Base-by-base conservation (phyloP, 1,140 invertebrate species). In the Cotesia typhae region DNA sequence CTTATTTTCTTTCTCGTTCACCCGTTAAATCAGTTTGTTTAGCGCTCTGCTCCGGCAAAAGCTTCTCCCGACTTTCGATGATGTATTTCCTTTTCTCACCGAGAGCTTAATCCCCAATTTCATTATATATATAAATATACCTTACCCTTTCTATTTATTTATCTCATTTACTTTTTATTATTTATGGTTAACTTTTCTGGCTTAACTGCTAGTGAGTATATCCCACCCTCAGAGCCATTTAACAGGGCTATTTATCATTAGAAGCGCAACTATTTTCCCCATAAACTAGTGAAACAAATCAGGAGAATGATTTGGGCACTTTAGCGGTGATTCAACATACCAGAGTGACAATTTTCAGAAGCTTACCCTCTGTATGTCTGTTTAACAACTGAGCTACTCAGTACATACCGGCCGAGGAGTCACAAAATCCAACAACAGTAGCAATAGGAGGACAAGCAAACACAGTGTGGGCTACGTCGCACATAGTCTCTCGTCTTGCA, bases 251-350 rank as follows among this genome's bases (percentile, higher is more conserved):
- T 66, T 71, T 65, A 57, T 41, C n/a, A 5, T 17, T 10, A 65
- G 4, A 38, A n/a, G 63, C 41, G 20, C 1, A 65, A 2, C 10
- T n/a, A 14, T 35, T 28, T 67, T 53, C n/a, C 35, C 5, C 14
- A 6, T 17, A 53, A 6, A 67, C 47, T 67, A 37, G 38, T 67
- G 57, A 72, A 47, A 72, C 65, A 72, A 72, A 68, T 72, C 53
- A 41, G 47, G 10, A 60, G 53, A 47, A 72, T 67, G 7, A 57
- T 68, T 55, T 67, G 70, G 64, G 63, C 52, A 72, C 64, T 72
- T 67, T 72, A 20, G 36, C 63, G 64, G 63, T 65, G 64, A 67
- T 67, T 72, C 67, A 72, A 63, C 71, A 72, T 67, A 67, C 57
- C 12, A 55, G 20, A 60, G 28, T 67, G 38, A 12, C 64, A 47